These are phyloP conservation scores for Callospermophilus lateralis DNA, from an alignment of 2,113 vertebrate genomes.

Conservation along the genomic window DNA sequence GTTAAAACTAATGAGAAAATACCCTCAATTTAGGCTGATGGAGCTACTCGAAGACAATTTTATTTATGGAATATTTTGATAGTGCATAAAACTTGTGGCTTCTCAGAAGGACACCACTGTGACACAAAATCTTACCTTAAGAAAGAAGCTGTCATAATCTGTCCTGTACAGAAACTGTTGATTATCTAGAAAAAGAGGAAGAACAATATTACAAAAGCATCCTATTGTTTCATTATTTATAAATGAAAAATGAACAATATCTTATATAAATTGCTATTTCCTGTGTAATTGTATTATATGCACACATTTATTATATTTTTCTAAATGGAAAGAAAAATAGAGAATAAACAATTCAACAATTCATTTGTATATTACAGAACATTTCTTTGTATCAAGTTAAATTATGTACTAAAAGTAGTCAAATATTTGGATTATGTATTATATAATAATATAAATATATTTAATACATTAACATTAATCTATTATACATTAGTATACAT, in stretches of 20 bases:
- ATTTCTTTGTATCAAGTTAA: not conserved
- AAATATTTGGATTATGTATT: conserved; percentile 10
- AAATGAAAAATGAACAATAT: conserved; percentile 13
- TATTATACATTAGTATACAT: too few species aligned
- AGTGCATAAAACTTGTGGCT: not conserved
- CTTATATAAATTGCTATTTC: not conserved
- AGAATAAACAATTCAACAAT: not conserved
- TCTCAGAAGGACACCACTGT: not conserved
- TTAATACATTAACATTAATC: too few species aligned
- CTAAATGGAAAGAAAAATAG: not conserved
- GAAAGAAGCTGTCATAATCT: conserved; percentile 69
- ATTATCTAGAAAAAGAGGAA: conserved; percentile 34
- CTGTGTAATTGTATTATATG: not conserved
- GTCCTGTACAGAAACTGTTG: not conserved
- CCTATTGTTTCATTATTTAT: not conserved
- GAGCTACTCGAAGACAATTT: not conserved
- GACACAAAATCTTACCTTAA: conserved; percentile 60
- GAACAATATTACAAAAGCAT: conserved; percentile 34
- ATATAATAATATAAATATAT: not conserved
- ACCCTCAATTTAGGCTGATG: accelerated
- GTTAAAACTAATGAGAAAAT: conserved; percentile 1
- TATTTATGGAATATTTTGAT: not conserved
- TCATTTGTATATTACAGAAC: not conserved
- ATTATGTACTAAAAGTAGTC: not conserved
- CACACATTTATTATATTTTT: not conserved